Conservation (phyloP, 2,888 invertebrate species). For the Lottia gigantea region DNA sequence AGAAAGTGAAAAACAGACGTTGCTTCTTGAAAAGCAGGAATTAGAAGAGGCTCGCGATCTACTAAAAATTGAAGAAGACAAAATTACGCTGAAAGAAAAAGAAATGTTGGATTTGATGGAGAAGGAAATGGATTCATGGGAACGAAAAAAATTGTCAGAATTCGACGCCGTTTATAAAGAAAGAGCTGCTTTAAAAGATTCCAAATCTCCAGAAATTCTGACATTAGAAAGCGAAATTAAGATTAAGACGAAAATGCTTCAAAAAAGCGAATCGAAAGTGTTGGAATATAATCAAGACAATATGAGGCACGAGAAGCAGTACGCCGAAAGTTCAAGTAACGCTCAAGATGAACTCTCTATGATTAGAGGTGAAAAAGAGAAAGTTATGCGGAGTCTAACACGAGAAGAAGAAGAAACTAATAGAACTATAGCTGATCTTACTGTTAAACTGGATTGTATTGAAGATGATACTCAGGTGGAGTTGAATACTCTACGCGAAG, state of each 20-base stretch:
- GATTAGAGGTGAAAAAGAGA: conserved; percentile 20
- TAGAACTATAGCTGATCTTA: background rate
- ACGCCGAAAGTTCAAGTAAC: background rate
- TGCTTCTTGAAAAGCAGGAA: conserved; percentile 38
- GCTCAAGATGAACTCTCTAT: conserved; percentile 10
- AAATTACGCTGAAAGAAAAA: conserved; percentile 44
- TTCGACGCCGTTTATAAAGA: conserved; percentile 59
- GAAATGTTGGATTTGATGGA: conserved; percentile 50
- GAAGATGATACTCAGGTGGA: conserved; percentile 40
- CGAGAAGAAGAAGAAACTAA: conserved; percentile 24
- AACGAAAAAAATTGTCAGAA: conserved; percentile 70
- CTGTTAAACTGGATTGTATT: conserved; percentile 36
- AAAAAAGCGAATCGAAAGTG: conserved; percentile 23
- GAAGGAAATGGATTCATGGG: conserved; percentile 68
- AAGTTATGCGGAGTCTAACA: conserved; percentile 17
- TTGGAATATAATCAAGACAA: conserved; percentile 16
- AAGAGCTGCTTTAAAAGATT: conserved; percentile 68
- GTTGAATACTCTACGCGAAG: conserved; percentile 41
- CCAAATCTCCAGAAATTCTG: conserved; percentile 29
- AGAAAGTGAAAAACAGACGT: conserved; percentile 13
- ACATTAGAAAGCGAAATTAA: conserved; percentile 34
- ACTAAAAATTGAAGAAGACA: conserved; percentile 48
- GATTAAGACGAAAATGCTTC: conserved; percentile 25
- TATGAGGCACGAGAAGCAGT: conserved; percentile 13
- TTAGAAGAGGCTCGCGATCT: conserved; percentile 44